Evolutionary conservation across 2,888 invertebrate species (phyloP).

Genomic region (Callyntrura guangdongensis): DNA sequence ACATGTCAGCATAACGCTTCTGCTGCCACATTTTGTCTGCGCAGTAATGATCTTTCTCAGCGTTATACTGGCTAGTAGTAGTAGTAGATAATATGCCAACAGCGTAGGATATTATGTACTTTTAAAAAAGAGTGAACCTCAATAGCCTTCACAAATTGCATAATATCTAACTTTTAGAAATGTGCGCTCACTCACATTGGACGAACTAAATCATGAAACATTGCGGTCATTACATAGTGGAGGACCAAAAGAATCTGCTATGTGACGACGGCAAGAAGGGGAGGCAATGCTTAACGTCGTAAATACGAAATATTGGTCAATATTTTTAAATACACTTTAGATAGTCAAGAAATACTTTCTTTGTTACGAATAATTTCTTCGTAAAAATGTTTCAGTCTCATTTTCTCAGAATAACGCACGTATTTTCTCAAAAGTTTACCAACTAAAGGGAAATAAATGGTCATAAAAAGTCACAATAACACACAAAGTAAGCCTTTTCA

Average conservation of each 20-base stretch:
- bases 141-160: too few species aligned
- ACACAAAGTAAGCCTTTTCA: slow-evolving; percentile 1
- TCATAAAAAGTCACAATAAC: slow-evolving; percentile 57
- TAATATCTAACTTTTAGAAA: too few species aligned
- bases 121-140: too few species aligned
- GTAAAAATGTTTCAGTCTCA: not conserved
- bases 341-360: not conserved
- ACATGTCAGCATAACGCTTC: too few species aligned
- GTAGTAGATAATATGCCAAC: too few species aligned
- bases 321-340: not conserved
- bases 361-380: not conserved
- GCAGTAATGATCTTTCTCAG: not conserved
- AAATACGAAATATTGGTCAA: slow-evolving; percentile 14
- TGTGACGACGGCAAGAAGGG: not conserved
- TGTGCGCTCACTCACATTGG: too few species aligned
- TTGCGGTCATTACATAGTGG: slow-evolving; percentile 58
- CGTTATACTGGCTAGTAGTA: too few species aligned
- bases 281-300: not conserved
- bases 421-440: slow-evolving; percentile 8
- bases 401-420: not conserved
- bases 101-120: too few species aligned
- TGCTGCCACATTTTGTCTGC: not conserved
- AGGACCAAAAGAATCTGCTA: not conserved
- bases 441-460: slow-evolving; percentile 27
- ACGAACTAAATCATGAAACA: slow-evolving; percentile 73